Evolutionary conservation across 2,888 invertebrate species (phyloP).

Genomic region (Phragmatobia fuliginosa): DNA sequence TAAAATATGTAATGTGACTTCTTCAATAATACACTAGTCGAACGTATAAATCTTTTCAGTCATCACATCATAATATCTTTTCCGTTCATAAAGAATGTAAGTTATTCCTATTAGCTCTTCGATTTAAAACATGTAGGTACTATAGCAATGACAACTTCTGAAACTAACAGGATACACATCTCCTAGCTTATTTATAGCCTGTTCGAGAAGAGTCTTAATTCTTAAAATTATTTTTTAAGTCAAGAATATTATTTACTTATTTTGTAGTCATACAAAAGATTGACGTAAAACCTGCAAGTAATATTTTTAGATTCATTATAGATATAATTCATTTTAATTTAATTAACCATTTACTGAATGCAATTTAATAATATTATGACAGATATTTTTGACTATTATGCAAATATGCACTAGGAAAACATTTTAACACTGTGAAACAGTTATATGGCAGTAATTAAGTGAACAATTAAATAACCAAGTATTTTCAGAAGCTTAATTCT

Average conservation of each 20-base stretch:
- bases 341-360: neutral
- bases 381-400: neutral
- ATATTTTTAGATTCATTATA: constrained; percentile 2
- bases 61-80: too few relatives aligned
- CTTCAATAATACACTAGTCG: neutral
- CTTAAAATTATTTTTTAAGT: neutral
- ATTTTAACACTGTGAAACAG: neutral
- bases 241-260: constrained; percentile 29
- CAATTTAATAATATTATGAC: neutral
- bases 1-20: neutral
- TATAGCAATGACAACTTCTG: too few relatives aligned
- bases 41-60: neutral
- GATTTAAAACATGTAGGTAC: too few relatives aligned
- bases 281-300: constrained; percentile 15
- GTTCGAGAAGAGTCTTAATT: neutral
- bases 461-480: neutral
- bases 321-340: neutral
- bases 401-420: constrained; percentile 1
- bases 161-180: neutral
- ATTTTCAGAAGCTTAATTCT: neutral
- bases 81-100: too few relatives aligned
- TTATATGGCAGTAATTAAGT: neutral
- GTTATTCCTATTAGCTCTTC: too few relatives aligned
- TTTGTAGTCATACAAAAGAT: constrained; percentile 23
- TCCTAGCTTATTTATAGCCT: neutral